phyloP scores from a whole-genome alignment of 2,797 vertebrate genomes.

The Phoxinus dragarum region DNA sequence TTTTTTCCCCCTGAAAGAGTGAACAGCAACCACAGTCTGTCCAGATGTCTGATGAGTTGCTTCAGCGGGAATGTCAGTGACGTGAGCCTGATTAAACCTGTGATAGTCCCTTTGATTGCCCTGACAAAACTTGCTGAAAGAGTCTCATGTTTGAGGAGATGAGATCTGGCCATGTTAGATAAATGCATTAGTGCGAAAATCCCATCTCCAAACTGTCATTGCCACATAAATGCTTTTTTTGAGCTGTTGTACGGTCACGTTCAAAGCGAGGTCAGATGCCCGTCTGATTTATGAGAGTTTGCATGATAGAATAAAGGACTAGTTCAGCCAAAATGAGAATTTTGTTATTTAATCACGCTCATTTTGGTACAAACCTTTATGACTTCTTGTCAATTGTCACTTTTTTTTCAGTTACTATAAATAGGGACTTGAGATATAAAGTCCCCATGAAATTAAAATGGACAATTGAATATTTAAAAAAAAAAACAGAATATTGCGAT shows the following conservation, averaged over 20 bases:
- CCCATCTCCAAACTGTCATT: slow-evolving; percentile 1
- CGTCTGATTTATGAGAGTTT: not conserved
- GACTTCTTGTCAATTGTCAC: not conserved
- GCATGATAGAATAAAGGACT: not conserved
- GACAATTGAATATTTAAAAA: too few relatives aligned
- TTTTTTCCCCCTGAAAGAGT: not conserved
- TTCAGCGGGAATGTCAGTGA: slow-evolving; percentile 14
- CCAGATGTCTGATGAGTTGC: slow-evolving; percentile 31
- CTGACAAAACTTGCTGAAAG: slow-evolving; percentile 30
- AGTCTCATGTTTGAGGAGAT: not conserved
- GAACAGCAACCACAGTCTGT: slow-evolving; percentile 28
- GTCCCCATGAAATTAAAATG: not conserved
- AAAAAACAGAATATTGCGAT: too few relatives aligned
- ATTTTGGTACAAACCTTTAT: not conserved
- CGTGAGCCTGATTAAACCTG: slow-evolving; percentile 43
- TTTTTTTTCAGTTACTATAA: not conserved
- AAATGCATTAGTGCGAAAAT: not conserved
- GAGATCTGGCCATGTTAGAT: slow-evolving; percentile 16
- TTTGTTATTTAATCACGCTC: not conserved
- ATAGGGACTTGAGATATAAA: not conserved
- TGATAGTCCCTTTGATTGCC: slow-evolving; percentile 32
- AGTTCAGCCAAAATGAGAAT: not conserved
- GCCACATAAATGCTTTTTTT: not conserved
- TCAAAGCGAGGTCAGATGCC: slow-evolving; percentile 22
- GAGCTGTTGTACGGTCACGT: not conserved